Evolutionary conservation across 2,888 invertebrate genomes (phyloP).

Genomic region (Andrena fulva): DNA sequence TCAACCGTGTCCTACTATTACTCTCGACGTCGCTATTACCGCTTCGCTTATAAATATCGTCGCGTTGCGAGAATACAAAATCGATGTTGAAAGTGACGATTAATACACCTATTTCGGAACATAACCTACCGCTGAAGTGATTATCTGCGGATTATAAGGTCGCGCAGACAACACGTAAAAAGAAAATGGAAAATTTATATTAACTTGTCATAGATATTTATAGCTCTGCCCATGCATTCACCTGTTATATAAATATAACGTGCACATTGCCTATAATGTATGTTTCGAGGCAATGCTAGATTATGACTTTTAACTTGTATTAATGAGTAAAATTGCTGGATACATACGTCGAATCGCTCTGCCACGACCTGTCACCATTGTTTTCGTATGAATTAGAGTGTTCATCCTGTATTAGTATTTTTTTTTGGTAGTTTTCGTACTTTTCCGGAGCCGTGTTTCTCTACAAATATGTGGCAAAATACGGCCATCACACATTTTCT

Average conservation of each 20-base stretch:
- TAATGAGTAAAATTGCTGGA: slow-evolving; percentile 28
- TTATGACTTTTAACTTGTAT: slow-evolving; percentile 33
- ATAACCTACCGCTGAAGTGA: slow-evolving; percentile 53
- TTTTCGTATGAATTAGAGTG: slow-evolving; percentile 76
- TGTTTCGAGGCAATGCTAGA: slow-evolving; percentile 21
- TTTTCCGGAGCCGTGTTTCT: slow-evolving; percentile 63
- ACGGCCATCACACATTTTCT: slow-evolving; percentile 71
- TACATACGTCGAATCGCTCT: slow-evolving; percentile 76
- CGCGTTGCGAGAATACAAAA: not conserved
- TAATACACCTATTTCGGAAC: slow-evolving; percentile 38
- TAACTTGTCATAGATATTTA: slow-evolving; percentile 39
- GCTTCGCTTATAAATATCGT: not conserved
- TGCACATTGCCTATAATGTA: slow-evolving; percentile 36
- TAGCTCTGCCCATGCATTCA: slow-evolving; percentile 15
- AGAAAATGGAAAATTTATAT: slow-evolving; percentile 10
- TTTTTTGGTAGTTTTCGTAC: slow-evolving; percentile 43
- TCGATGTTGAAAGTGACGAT: slow-evolving; percentile 8
- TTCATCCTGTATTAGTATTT: slow-evolving; percentile 74
- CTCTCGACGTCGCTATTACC: not conserved
- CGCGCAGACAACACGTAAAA: not conserved
- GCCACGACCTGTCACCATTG: slow-evolving; percentile 72
- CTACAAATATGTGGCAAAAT: slow-evolving; percentile 69
- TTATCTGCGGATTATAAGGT: slow-evolving; percentile 6
- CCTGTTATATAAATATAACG: slow-evolving; percentile 58
- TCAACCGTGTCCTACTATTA: not conserved